Base-by-base conservation (phyloP, 2,113 vertebrate species). In the Gadus chalcogrammus region DNA sequence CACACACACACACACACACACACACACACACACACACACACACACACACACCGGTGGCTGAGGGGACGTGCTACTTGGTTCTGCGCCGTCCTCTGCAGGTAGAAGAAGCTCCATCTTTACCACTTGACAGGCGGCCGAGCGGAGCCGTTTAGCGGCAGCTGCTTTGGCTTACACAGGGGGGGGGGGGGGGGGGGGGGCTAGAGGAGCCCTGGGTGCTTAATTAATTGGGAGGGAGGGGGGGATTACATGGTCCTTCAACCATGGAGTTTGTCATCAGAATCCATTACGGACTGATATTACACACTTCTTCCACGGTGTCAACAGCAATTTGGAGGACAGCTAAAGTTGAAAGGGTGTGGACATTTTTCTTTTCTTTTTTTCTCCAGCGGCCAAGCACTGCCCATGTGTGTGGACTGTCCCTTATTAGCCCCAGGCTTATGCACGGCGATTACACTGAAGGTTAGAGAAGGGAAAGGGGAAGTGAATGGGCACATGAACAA, bases 171-270 rank as follows among this genome's bases (percentile, higher is more conserved):
- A 9, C 42, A 48, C 38, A 42, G 11, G 38, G 38, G 38, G 38
- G 38, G 15, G n/a, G 38, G 38, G 38, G 15, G n/a, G 64, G 38
- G 63, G 69, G 42, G 17, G 80, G 69, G 4, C 42, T 64, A 71
- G 72, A 75, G 42, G 86, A 87, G 82, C 92, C 92, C 90, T 76
- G 88, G 91, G 92, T 91, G 93, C 94, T 96, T 94, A 95, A 94
- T 96, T 97, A 97, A 96, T 95, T 95, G 96, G 93, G 92, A 93
- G 92, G 91, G 94, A 9, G 42, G 42, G 93, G 92, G 91, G 94
- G 94, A 97, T 98, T 96, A 96, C 95, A 94, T 89, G 94, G 93
- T 94, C 93, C 89, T 97, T 93, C 94, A 95, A 94, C 93, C 95
- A 84, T 95, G 95, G 91, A 94, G 94, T 95, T 92, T 93, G 94